Base-by-base conservation (phyloP, 2,888 invertebrate species). In the Meliscaeva auricollis region DNA sequence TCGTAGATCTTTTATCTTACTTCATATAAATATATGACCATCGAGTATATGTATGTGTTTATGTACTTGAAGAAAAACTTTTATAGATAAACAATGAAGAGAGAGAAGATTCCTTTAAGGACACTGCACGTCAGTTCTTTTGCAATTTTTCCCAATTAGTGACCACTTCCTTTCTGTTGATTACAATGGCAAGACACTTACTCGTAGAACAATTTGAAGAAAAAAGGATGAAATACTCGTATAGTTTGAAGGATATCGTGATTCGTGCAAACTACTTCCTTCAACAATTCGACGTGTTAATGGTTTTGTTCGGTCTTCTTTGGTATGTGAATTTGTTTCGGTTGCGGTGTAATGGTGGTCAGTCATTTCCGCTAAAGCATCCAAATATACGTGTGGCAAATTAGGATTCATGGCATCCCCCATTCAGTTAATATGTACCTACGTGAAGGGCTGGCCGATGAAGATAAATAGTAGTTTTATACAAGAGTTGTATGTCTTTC, bases 111-210 rank as follows among this genome's bases (percentile, higher is more conserved):
- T 38, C 17, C 44, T 68, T 52, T 44, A 70, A 52, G 35, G 56
- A 76, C 35, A 35, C 69, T 46, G 54, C 35, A 30, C 13, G 75
- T 70, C 50, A 56, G 48, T 64, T 30, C 70, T 50, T 50, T 66
- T 66, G 79, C 79, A 80, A 84, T 84, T 74, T 72, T 66, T 84
- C 46, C 72, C 70, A 84, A 84, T 84, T 79, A 84, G 54, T 66
- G 46, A 64, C 60, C 26, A 58, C 75, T 76, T 80, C 66, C 60
- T 75, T 64, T 80, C 15, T 60, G 52, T 66, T 72, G 75, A 84
- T 80, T 80, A 76, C 70, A 70, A 66, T 60, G 26, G 38, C 15
- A 30, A 48, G 8, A 50, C 32, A 50, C n/a, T 38, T n/a, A n/a
- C 17, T 13, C 26, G 26, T n/a, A 17, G 64, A 30, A 60, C 38